phyloP scores from a whole-genome alignment of 2,888 invertebrate genomes.

The Molorchus minor region DNA sequence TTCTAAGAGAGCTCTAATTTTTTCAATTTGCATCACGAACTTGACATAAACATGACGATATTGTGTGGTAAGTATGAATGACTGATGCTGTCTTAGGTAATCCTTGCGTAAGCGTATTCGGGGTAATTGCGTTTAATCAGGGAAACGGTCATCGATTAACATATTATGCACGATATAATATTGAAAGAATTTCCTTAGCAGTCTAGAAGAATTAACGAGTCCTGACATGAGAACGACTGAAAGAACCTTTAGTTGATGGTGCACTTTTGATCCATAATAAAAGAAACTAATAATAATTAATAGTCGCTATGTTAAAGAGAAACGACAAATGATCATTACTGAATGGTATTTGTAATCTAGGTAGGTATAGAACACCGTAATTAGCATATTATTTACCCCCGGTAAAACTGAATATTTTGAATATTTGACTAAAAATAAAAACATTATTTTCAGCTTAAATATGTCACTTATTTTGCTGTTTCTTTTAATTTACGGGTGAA shows the following conservation, averaged over 20 bases:
- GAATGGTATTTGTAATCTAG: background rate
- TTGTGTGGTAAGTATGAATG: slow-evolving; percentile 31
- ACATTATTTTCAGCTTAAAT: no score
- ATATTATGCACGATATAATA: slow-evolving; percentile 6
- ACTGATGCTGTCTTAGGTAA: slow-evolving; percentile 25
- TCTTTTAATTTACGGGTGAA: no score
- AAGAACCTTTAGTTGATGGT: no score
- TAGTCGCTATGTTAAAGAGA: background rate
- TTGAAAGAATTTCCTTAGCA: slow-evolving; percentile 1
- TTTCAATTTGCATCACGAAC: slow-evolving; percentile 30
- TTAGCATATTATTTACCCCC: no score
- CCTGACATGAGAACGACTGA: slow-evolving; percentile 23
- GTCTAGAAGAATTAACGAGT: slow-evolving; percentile 21
- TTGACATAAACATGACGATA: slow-evolving; percentile 28
- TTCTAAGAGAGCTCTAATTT: slow-evolving; percentile 10
- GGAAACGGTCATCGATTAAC: slow-evolving; percentile 17
- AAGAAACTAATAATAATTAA: slow-evolving; percentile 6
- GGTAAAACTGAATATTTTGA: no score
- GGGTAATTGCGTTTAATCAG: slow-evolving; percentile 18
- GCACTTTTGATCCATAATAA: slow-evolving; percentile 7
- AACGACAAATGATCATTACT: background rate
- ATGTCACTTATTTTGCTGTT: no score
- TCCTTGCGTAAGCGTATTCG: slow-evolving; percentile 8
- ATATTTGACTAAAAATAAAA: no score
- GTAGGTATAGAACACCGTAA: no score